Percentiles rank a stretch among this genome's conserved stretches.
Evolutionary conservation across 2,888 invertebrate genomes (phyloP).

Genomic region (Drosophila monieri): DNA sequence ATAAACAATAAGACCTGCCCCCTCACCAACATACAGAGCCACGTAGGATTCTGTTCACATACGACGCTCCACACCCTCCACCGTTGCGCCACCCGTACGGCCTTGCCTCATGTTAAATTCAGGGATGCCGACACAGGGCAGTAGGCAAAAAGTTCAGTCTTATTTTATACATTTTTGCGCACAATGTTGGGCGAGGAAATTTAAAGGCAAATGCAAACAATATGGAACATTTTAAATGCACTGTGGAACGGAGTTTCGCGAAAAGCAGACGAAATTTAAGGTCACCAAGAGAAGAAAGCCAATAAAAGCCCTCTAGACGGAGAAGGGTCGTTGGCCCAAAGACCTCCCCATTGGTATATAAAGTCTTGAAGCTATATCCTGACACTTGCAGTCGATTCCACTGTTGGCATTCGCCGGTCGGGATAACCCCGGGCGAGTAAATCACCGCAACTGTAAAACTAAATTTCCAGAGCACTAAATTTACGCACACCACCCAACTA

Average conservation of each 20-base stretch:
- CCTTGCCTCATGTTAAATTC: constrained; percentile 67
- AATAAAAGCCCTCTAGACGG: too few relatives aligned
- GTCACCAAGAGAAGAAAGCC: neutral
- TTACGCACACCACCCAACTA: constrained; percentile 51
- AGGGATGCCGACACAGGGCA: constrained; percentile 26
- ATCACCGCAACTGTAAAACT: constrained; percentile 74
- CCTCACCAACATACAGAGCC: constrained; percentile 11
- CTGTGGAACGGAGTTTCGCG: constrained; percentile 37
- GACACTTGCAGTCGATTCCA: constrained; percentile 7
- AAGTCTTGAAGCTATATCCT: neutral
- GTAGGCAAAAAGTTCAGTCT: constrained; percentile 59
- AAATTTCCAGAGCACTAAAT: constrained; percentile 80
- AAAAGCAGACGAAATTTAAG: neutral
- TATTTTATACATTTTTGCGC: constrained; percentile 33
- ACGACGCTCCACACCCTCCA: constrained; percentile 42
- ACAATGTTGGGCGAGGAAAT: constrained; percentile 54
- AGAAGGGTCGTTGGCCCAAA: neutral
- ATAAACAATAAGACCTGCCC: constrained; percentile 63
- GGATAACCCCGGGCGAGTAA: constrained; percentile 52
- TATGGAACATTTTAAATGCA: constrained; percentile 63
- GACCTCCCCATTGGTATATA: neutral
- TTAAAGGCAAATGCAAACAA: constrained; percentile 66
- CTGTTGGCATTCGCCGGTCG: constrained; percentile 19
- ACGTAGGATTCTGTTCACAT: constrained; percentile 53
- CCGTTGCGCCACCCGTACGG: constrained; percentile 24